Evolutionary conservation across 2,113 vertebrate genomes (phyloP).

Genomic region (Typhlomys cinereus): DNA sequence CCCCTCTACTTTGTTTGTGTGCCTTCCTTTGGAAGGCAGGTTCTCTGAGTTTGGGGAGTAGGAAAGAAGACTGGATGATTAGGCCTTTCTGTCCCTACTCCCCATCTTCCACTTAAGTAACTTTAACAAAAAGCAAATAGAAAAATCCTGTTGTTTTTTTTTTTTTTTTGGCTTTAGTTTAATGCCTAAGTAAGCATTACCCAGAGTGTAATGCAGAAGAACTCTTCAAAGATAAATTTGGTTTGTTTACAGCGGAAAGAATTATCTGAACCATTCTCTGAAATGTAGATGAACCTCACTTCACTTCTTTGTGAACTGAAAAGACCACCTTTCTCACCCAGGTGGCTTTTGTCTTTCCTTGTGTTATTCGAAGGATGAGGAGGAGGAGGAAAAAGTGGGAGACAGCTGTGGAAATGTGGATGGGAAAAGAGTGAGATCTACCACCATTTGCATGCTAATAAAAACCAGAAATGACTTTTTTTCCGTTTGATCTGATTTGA

Average conservation of each 20-base stretch:
- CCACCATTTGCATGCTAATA: conserved; percentile 65
- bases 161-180: background rate
- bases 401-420: conserved; percentile 18
- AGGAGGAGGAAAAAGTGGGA: conserved; percentile 32
- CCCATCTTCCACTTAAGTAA: background rate
- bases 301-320: conserved; percentile 42
- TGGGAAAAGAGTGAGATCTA: conserved; percentile 10
- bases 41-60: background rate
- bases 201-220: background rate
- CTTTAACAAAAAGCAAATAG: background rate
- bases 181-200: background rate
- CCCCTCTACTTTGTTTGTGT: background rate
- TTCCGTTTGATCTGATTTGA: conserved; percentile 66
- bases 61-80: background rate
- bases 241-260: conserved; percentile 1
- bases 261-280: conserved; percentile 53
- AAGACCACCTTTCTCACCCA: conserved; percentile 57
- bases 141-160: background rate
- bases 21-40: background rate
- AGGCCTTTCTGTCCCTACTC: background rate
- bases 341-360: conserved; percentile 67
- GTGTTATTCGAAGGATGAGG: background rate
- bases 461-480: conserved; percentile 39
- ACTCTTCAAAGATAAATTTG: conserved; percentile 40
- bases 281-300: conserved; percentile 62